Conservation (phyloP, 2,888 invertebrate species). For the Tupiocoris notatus region DNA sequence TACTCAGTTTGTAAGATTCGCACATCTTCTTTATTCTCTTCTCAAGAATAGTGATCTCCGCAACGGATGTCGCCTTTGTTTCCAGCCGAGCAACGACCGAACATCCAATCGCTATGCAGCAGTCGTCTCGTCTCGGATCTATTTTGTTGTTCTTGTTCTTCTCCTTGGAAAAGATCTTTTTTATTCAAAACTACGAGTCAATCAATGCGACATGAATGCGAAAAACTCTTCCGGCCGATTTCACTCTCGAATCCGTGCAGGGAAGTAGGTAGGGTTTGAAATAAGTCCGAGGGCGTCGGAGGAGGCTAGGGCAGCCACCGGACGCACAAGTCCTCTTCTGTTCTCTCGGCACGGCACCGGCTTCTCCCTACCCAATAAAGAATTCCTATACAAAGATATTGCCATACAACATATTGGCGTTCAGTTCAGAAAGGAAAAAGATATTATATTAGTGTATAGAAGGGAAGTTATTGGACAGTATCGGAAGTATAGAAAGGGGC, state of each 20-base stretch:
- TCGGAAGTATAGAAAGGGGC: background rate
- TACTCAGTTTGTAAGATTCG: too few species aligned
- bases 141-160: too few species aligned
- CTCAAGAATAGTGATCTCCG: too few species aligned
- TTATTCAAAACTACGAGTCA: background rate
- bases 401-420: slow-evolving; percentile 37
- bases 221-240: background rate
- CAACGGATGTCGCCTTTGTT: too few species aligned
- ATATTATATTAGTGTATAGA: slow-evolving; percentile 41
- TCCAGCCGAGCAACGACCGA: too few species aligned
- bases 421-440: slow-evolving; percentile 37
- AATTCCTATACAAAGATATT: slow-evolving; percentile 41
- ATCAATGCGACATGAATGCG: slow-evolving; percentile 34
- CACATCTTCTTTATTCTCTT: too few species aligned
- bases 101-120: too few species aligned
- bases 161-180: background rate
- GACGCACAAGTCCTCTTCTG: slow-evolving; percentile 15
- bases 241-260: background rate
- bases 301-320: slow-evolving; percentile 4
- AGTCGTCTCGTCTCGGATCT: too few species aligned
- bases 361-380: slow-evolving; percentile 33
- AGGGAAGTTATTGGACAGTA: slow-evolving; percentile 39
- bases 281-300: background rate
- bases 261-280: background rate
- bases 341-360: too few species aligned